Evolutionary conservation across 2,113 vertebrate genomes (phyloP), one percentile per base, ranked within the genome.

Genomic region (Sander vitreus): DNA sequence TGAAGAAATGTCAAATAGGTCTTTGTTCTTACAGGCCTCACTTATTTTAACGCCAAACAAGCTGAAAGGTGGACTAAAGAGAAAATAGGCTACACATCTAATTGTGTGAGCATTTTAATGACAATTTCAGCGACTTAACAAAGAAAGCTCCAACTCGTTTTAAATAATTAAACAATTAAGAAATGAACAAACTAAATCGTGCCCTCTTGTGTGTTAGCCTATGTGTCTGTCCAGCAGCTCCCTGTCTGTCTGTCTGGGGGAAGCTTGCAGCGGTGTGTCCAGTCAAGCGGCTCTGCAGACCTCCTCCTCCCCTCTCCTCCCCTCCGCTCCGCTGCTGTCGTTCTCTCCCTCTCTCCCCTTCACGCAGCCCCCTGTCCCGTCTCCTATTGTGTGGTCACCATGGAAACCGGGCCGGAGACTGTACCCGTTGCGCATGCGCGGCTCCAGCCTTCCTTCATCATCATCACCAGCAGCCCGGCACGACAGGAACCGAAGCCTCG

Each of bases 381-480:
- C 94, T 94, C 94, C 95, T 95, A 95, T 96, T 96, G 95, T 96
- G 95, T 94, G 90, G 95, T 95, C 92, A 91, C 95, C 93, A 95
- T 95, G 91, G 93, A 74, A 95, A 96, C 95, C 88, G 30, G 72
- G 70, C 72, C 81, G 88, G 91, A 93, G 89, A 90, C 85, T 85
- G 86, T 76, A 64, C 13, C 19, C 65, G 23, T 19, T 89, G 90
- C 93, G 94, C 94, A 14, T 92, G 94, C 92, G 93, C 78, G 80
- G 74, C 80, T 65, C 87, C 68, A 78, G 78, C 70, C 83, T 78
- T 76, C 88, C 83, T 87, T 81, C 86, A 73, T 74, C 76, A 85
- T 79, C 91, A 39, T 76, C 89, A 60, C 5, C 60, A 7, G 66
- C 73, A 23, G 58, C 64, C 66, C 54, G 59, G 59, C 62, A 15